Conservation (phyloP, 2,888 invertebrate species). For the Oscheius sp. region DNA sequence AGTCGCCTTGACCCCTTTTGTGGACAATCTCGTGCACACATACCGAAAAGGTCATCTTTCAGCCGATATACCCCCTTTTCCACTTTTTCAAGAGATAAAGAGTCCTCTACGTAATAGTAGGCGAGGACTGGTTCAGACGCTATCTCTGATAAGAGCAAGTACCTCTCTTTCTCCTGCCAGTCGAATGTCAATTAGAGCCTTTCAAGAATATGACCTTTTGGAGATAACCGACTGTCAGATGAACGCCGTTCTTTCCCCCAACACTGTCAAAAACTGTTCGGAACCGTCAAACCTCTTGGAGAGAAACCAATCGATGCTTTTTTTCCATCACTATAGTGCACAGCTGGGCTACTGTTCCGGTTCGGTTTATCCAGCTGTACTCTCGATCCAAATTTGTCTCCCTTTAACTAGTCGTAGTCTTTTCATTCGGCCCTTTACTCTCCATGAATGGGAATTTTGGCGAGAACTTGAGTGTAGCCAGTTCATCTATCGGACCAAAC, state of each 20-base stretch:
- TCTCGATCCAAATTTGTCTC: too few species aligned
- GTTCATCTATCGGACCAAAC: too few species aligned
- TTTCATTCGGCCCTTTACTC: too few species aligned
- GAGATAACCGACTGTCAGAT: not conserved
- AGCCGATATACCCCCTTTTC: not conserved
- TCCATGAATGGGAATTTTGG: too few species aligned
- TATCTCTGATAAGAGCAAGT: constrained; percentile 2
- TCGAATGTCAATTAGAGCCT: constrained; percentile 18
- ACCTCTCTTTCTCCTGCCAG: constrained; percentile 4
- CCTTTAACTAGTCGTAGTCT: too few species aligned
- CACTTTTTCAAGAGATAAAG: not conserved
- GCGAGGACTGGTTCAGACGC: constrained; percentile 6
- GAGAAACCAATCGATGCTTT: constrained; percentile 3
- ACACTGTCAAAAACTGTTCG: not conserved
- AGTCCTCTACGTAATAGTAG: constrained; percentile 8
- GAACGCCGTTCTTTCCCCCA: not conserved
- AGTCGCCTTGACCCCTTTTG: not conserved
- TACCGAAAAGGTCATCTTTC: not conserved
- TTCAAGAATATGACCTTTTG: not conserved
- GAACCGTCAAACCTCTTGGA: not conserved
- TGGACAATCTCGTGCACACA: not conserved
- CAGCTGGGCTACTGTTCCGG: too few species aligned
- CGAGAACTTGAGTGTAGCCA: too few species aligned
- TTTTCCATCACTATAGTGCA: not conserved
- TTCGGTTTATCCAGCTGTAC: too few species aligned